phyloP scores from a whole-genome alignment of 2,113 vertebrate species.

The Campylomormyrus numenius region DNA sequence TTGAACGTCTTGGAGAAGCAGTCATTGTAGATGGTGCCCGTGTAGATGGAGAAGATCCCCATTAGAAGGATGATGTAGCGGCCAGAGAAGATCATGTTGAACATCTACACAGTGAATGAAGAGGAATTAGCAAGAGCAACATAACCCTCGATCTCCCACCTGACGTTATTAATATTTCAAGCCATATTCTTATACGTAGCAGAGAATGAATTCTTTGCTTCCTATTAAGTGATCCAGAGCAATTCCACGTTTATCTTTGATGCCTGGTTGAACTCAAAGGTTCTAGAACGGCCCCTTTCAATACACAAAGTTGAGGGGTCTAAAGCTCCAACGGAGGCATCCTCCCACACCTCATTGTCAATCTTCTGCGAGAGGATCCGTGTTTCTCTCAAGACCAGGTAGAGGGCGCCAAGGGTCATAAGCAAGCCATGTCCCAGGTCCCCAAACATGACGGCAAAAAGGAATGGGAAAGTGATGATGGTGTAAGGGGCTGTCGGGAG shows the following conservation, averaged over 20 bases:
- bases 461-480: constrained; percentile 94
- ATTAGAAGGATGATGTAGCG: constrained; percentile 95
- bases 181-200: background rate
- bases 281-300: background rate
- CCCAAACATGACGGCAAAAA: constrained; percentile 98
- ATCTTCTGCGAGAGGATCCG: constrained; percentile 86
- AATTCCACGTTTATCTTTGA: background rate
- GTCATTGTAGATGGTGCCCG: constrained; percentile 94
- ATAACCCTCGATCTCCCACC: background rate
- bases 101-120: constrained; percentile 67
- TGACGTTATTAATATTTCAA: background rate
- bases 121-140: background rate
- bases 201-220: no score
- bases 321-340: background rate
- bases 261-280: background rate
- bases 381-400: constrained; percentile 87
- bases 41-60: constrained; percentile 92
- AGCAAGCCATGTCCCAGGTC: constrained; percentile 89
- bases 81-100: constrained; percentile 87
- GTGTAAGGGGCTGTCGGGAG: constrained; percentile 79
- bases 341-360: constrained; percentile 86
- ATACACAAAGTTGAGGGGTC: background rate
- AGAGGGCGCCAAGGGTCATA: constrained; percentile 85
- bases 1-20: constrained; percentile 98
- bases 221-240: background rate